Base-by-base conservation (phyloP, 2,797 vertebrate genomes). In the Microcaecilia unicolor region DNA sequence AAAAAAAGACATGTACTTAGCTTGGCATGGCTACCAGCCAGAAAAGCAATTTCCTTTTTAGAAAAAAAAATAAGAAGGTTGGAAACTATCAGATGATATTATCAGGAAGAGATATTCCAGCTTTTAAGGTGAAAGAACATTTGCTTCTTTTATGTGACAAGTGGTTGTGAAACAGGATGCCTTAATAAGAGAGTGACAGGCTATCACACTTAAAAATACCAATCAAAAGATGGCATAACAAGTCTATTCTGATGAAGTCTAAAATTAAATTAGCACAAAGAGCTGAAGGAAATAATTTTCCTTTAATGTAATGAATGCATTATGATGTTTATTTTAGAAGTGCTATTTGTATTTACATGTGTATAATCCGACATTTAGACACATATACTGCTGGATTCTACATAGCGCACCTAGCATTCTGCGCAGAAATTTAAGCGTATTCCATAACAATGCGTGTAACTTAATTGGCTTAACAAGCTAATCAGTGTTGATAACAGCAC, bases 81-180 rank as follows among this genome's bases (percentile, higher is more conserved):
- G 41, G 53, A 73, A 70, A 60, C 51, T 55, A 61, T 63, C 53
- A 64, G 52, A 48, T 66, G 71, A 31, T 62, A 81, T n/a, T n/a
- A n/a, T 81, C 72, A 62, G 58, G 44, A 64, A 75, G 64, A 69
- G 63, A 41, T 55, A 77, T 72, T 74, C 78, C 51, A 52, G 44
- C 66, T 71, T 65, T 71, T 70, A 78, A 83, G 56, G 69, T 75
- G 66, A 72, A 75, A 78, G 55, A 74, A 60, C 57, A 41, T 66
- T 82, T 43, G 9, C 60, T 76, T 56, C 54, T 72, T 76, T 76
- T 66, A 60, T 45, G 59, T 63, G 68, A 76, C 79, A 67, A 66
- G 75, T 79, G 63, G 38, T 63, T 68, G 72, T 68, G 72, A 80
- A 84, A 84, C 70, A 61, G 60, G 66, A 81, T 82, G 76, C 58